Evolutionary conservation across 2,113 vertebrate genomes (phyloP).

Genomic region (Ceyx margarethae): DNA sequence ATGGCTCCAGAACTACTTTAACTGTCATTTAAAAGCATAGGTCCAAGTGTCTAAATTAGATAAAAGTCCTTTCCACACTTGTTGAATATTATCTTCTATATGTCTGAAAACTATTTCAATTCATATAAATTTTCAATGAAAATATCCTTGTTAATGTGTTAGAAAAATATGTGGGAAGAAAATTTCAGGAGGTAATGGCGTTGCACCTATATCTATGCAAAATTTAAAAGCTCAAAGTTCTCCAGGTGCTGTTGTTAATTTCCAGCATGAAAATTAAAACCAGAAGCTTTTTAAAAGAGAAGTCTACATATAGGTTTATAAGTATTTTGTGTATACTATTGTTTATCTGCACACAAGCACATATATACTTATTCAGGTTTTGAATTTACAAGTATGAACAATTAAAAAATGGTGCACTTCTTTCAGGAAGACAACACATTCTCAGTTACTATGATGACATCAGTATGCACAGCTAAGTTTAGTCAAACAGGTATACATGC

Average conservation of each 20-base stretch:
- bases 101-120: not conserved
- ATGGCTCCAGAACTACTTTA: not conserved
- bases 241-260: not conserved
- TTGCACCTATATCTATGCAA: not conserved
- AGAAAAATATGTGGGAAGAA: not conserved
- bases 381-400: not conserved
- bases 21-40: not conserved
- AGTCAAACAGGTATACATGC: not conserved
- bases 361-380: not conserved
- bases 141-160: not conserved
- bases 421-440: not conserved
- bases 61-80: not conserved
- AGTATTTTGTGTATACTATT: not conserved
- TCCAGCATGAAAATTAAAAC: not conserved
- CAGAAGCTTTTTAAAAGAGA: not conserved
- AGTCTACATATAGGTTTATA: rapidly evolving
- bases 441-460: not conserved
- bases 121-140: not conserved
- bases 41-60: not conserved
- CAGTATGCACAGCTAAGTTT: not conserved
- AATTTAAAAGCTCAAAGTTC: not conserved
- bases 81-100: not conserved
- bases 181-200: not conserved
- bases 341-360: not conserved
- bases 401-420: not conserved